Base-by-base conservation (phyloP, 1,140 invertebrate genomes). In the Leptopilina clavipes region DNA sequence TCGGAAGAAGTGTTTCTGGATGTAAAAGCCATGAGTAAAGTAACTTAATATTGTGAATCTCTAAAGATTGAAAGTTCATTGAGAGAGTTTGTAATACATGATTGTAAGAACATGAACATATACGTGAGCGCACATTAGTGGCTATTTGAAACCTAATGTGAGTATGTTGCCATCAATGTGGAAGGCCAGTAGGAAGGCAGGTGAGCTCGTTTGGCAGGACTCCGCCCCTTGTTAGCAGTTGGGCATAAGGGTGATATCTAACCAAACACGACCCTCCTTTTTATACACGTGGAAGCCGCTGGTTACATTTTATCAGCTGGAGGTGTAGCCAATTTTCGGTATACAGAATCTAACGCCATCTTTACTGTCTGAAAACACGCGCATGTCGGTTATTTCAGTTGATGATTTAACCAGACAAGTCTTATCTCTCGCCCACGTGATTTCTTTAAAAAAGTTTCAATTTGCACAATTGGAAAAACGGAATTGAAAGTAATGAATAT, bases 161-260 rank as follows among this genome's bases (percentile, higher is more conserved):
- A 25, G 77, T 31, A 40, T 79, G 11, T 83, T 70, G 17, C 72
- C 40, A 73, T 77, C 79, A 83, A 75, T 81, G 81, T 79, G 79
- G 79, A 77, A 77, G 81, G 83, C 81, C 82, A 86, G 86, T 84
- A 82, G 78, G 81, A 76, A 81, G 85, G 85, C 87, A 87, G 87
- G 87, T 88, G 87, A 85, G 86, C 77, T 76, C 78, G 83, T 76
- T 80, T 79, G 77, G 75, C 77, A 75, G 81, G 85, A 87, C 89
- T 89, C 89, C 89, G 88, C 89, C 89, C 87, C 88, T 90, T 82
- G 87, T 89, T 88, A 88, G 87, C 84, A 83, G 81, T 84, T 84
- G 84, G 83, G 84, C 82, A 86, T 86, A 86, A 87, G 88, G 88
- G 86, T 89, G 86, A 89, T 89, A 89, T 88, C 86, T 85, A 83